Conservation (phyloP, 2,888 invertebrate genomes). For the Ryuthela nishihirai region DNA sequence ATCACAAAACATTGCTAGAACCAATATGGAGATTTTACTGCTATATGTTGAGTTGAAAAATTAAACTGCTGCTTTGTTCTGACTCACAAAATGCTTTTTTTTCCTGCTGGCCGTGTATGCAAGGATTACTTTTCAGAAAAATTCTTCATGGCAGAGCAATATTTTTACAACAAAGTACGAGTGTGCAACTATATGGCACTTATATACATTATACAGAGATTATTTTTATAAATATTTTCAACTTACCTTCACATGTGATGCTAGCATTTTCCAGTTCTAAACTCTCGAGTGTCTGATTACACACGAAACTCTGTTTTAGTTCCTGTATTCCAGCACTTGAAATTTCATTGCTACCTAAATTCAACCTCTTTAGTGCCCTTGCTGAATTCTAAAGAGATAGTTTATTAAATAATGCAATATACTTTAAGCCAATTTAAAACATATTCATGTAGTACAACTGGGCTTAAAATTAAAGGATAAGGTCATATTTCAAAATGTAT, state of each 20-base stretch:
- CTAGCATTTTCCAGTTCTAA: constrained; percentile 68
- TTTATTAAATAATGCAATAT: not conserved
- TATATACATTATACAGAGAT: no score
- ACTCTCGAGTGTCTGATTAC: constrained; percentile 61
- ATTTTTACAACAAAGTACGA: no score
- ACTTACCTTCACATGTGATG: constrained; percentile 62
- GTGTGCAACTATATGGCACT: no score
- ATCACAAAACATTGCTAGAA: no score
- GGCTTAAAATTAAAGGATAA: not conserved
- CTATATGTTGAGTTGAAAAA: no score
- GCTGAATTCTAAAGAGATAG: constrained; percentile 45
- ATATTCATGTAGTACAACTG: not conserved
- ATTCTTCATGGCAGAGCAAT: no score
- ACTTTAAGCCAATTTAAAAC: not conserved
- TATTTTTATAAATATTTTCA: no score
- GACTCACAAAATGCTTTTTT: no score
- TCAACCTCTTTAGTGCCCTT: constrained; percentile 63
- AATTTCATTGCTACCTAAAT: constrained; percentile 73
- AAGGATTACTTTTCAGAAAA: no score
- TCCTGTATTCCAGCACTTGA: constrained; percentile 62
- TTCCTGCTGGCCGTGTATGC: no score
- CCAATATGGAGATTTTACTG: no score
- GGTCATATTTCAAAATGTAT: not conserved
- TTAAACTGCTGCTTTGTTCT: no score
- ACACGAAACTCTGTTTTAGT: constrained; percentile 62